phyloP scores from a whole-genome alignment of 2,888 invertebrate genomes.

The Drosophila aldrichi region DNA sequence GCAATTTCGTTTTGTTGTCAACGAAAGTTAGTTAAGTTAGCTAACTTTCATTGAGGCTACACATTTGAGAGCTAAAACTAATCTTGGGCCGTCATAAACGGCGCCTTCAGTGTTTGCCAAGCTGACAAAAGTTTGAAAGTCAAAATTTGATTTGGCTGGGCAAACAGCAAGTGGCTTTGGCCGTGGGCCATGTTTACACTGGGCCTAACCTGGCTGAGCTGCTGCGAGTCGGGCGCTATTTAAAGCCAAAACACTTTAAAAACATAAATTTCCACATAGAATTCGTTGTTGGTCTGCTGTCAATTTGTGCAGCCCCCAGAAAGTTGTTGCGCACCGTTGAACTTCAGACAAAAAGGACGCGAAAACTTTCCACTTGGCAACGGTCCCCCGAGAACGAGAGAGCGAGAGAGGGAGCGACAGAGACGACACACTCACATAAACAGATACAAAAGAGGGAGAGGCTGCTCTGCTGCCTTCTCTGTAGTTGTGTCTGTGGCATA shows the following conservation, averaged over 20 bases:
- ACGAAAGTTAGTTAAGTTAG: background rate
- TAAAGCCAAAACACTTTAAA: conserved; percentile 40
- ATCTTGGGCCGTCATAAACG: background rate
- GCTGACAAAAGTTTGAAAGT: conserved; percentile 36
- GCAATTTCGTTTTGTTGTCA: background rate
- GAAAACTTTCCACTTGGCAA: conserved; percentile 71
- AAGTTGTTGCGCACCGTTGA: conserved; percentile 75
- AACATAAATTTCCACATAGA: conserved; percentile 38
- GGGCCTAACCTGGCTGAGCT: conserved; percentile 19
- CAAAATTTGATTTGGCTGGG: conserved; percentile 31
- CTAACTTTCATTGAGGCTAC: background rate
- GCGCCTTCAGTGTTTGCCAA: conserved; percentile 5
- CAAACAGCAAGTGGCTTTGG: conserved; percentile 25
- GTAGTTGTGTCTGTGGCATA: conserved; percentile 12
- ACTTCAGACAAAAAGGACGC: conserved; percentile 66
- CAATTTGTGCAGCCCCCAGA: conserved; percentile 50
- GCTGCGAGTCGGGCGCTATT: conserved; percentile 19
- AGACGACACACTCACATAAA: background rate
- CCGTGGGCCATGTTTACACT: conserved; percentile 35
- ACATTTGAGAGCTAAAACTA: conserved; percentile 25
- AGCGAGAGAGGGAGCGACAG: background rate
- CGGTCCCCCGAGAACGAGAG: conserved; percentile 27
- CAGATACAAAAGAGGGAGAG: background rate
- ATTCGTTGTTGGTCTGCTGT: conserved; percentile 50
- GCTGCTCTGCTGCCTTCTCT: background rate